phyloP scores from a whole-genome alignment of 2,113 vertebrate genomes.

The Prietella phreatophila region DNA sequence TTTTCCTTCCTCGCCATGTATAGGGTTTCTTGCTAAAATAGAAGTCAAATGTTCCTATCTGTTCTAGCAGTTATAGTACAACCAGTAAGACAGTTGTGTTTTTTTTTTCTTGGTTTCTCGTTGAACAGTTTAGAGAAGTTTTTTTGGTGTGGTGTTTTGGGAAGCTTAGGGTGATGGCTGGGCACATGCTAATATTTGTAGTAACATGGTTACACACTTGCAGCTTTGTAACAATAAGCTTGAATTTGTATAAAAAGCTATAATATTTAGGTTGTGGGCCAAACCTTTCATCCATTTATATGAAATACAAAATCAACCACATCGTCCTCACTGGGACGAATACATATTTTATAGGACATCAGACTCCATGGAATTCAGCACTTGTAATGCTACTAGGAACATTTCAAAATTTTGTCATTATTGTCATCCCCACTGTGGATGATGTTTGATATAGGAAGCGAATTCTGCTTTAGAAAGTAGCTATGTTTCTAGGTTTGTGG shows the following conservation, averaged over 20 bases:
- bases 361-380: background rate
- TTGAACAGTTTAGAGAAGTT: background rate
- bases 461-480: background rate
- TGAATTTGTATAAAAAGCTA: background rate
- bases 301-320: background rate
- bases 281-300: background rate
- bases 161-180: background rate
- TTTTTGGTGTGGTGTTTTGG: too few relatives aligned
- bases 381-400: background rate
- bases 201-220: background rate
- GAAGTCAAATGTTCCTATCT: background rate
- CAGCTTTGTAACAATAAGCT: background rate
- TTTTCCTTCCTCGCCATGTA: constrained; percentile 17
- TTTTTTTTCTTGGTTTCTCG: background rate
- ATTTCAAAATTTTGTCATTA: background rate
- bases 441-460: background rate
- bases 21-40: constrained; percentile 3
- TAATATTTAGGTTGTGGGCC: background rate
- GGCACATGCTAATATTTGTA: background rate
- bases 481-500: background rate
- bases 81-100: background rate
- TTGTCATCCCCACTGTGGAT: background rate
- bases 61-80: constrained; percentile 2
- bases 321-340: background rate
- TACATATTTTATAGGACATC: background rate